These are phyloP conservation scores for Diachasmimorpha longicaudata DNA, from an alignment of 1,140 invertebrate species.

Conservation along the genomic window DNA sequence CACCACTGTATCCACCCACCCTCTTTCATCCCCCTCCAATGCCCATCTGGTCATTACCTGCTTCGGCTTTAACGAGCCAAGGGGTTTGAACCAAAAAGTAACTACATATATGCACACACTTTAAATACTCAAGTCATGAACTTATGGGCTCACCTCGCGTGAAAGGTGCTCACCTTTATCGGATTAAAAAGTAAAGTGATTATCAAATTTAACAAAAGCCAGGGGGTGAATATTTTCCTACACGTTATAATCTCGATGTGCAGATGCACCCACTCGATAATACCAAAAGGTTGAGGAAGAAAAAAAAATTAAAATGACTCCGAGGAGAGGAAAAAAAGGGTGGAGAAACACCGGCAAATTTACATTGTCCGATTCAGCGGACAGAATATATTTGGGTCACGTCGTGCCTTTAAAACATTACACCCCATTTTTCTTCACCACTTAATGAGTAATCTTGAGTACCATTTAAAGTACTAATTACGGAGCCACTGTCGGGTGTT, in stretches of 20 bases:
- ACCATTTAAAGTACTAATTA: constrained; percentile 7
- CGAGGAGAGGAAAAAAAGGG: neutral
- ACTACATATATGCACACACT: neutral
- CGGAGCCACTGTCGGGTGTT: neutral
- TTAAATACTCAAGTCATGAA: constrained; percentile 1
- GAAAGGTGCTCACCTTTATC: neutral
- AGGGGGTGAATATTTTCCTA: neutral
- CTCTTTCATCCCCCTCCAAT: neutral
- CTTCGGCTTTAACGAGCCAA: constrained; percentile 17
- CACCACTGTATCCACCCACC: neutral
- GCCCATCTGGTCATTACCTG: constrained; percentile 8
- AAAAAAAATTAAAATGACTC: neutral
- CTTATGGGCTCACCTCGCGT: neutral
- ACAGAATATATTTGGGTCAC: too few relatives aligned
- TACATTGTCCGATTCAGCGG: neutral
- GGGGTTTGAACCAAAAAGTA: neutral
- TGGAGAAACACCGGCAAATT: neutral
- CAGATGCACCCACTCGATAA: neutral
- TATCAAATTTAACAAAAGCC: neutral
- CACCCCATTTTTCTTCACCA: neutral
- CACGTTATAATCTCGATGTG: neutral
- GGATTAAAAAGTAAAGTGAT: neutral
- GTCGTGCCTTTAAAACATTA: neutral
- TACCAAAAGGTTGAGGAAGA: neutral
- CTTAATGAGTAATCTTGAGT: neutral